These are phyloP conservation scores for Cylindroiulus punctatus DNA, from an alignment of 2,888 invertebrate genomes.

Conservation along the genomic window DNA sequence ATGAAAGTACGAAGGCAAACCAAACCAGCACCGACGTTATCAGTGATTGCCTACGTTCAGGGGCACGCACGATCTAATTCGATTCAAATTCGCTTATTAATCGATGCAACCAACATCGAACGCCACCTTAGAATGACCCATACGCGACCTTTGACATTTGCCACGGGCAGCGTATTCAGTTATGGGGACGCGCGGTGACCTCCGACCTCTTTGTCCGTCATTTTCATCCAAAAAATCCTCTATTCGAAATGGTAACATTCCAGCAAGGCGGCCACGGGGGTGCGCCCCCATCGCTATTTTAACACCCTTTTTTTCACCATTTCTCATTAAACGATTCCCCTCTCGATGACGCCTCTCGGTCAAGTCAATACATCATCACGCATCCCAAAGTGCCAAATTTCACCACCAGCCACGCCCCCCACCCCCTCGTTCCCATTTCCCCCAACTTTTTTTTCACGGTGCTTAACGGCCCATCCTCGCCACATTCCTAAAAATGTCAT, in stretches of 20 bases:
- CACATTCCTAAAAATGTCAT: slow-evolving; percentile 47
- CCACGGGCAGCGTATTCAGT: background rate
- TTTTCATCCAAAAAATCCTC: background rate
- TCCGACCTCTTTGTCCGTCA: background rate
- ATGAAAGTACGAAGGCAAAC: no score
- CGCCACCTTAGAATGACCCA: no score
- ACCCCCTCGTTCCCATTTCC: background rate
- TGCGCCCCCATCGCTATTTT: slow-evolving; percentile 17
- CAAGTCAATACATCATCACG: slow-evolving; percentile 13
- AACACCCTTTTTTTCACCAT: background rate
- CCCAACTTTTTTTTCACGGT: background rate
- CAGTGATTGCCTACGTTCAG: no score
- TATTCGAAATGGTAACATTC: background rate
- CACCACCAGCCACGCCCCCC: background rate
- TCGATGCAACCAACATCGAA: no score
- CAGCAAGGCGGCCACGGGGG: background rate
- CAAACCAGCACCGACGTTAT: no score
- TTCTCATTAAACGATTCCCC: background rate
- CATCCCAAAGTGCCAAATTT: slow-evolving; percentile 17
- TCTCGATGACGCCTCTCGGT: background rate
- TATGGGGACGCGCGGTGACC: background rate
- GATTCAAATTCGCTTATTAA: no score
- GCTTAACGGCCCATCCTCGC: background rate
- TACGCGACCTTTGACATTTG: no score
- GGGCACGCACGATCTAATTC: no score